A percentile compares a stretch with the other conserved stretches of the same genome.
Evolutionary conservation across 1,140 invertebrate species (phyloP).

Genomic region (Drosophila pallidifrons): DNA sequence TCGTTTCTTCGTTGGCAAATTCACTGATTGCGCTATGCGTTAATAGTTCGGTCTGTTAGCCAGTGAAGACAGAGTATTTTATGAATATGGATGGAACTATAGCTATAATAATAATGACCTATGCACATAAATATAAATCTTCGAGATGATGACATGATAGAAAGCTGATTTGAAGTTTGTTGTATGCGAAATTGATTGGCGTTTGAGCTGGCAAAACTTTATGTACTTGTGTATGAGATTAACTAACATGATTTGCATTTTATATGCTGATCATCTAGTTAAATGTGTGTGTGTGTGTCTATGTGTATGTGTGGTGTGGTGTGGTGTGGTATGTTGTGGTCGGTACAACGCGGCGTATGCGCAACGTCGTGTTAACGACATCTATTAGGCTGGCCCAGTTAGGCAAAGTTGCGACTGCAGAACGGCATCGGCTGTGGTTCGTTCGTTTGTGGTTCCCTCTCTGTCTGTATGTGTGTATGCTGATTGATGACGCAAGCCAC

Average conservation of each 20-base stretch:
- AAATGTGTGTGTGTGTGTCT: neutral
- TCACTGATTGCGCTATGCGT: no score
- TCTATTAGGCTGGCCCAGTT: slow-evolving; percentile 29
- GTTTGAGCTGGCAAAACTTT: neutral
- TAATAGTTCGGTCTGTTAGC: no score
- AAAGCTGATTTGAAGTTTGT: no score
- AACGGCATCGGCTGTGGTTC: slow-evolving; percentile 7
- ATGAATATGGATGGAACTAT: no score
- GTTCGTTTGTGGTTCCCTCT: neutral
- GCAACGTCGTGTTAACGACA: slow-evolving; percentile 31
- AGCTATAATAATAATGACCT: no score
- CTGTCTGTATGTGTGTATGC: slow-evolving; percentile 10
- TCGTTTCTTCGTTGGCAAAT: no score
- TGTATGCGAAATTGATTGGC: slow-evolving; percentile 3
- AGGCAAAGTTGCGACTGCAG: slow-evolving; percentile 12
- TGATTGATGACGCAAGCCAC: slow-evolving; percentile 63
- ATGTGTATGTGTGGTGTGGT: no score
- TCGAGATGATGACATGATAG: no score
- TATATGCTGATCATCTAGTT: slow-evolving; percentile 15
- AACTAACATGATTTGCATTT: slow-evolving; percentile 27
- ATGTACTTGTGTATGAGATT: neutral
- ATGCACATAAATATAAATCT: no score
- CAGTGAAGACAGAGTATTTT: no score
- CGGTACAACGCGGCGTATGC: slow-evolving; percentile 32
- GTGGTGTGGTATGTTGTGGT: neutral